Evolutionary conservation across 1,140 invertebrate species (phyloP), one percentile per base, ranked within the genome.

Genomic region (Temnothorax curvispinosus): DNA sequence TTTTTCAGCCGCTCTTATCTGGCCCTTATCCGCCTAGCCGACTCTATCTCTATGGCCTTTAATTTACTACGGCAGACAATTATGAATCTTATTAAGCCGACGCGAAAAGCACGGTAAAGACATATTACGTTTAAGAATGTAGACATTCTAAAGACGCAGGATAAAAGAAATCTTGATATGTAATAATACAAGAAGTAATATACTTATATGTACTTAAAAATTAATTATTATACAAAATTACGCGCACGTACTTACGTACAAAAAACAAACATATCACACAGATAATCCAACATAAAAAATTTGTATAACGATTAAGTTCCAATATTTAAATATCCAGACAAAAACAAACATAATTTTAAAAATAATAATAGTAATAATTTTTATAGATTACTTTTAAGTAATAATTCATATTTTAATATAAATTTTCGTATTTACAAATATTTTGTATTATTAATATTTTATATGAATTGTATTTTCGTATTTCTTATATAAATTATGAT

Each of bases 61-160:
- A 85, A 87, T 87, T 64, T 78, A 78, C 82, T 77, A 41, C 65
- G 54, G 56, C 81, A 32, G 81, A 85, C 65, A 81, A 81, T 81
- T 81, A 84, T 84, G 80, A 84, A 75, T 84, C 80, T 74, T 84
- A 84, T 74, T 75, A 74, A 82, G 62, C 52, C 41, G 32, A 75
- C 54, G 69, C 69, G 32, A 84, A 50, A 62, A 64, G 56, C 75
- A 69, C 47, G 35, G 21, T 41, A 27, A 60, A 60, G 54, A 75
- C 41, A 27, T 80, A 65, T 67, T 67, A 54, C 7, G 15, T 78
- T 78, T 35, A n/a, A 32, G 27, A 3, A 44, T 21, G n/a, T 15
- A 38, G 13, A 75, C 18, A 32, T 21, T 15, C 6, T 58, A 84
- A 60, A 50, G 27, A 41, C 38, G n/a, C 32, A 41, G 2, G 8